phyloP scores from a whole-genome alignment of 2,888 invertebrate genomes.

The Volucella zonaria region DNA sequence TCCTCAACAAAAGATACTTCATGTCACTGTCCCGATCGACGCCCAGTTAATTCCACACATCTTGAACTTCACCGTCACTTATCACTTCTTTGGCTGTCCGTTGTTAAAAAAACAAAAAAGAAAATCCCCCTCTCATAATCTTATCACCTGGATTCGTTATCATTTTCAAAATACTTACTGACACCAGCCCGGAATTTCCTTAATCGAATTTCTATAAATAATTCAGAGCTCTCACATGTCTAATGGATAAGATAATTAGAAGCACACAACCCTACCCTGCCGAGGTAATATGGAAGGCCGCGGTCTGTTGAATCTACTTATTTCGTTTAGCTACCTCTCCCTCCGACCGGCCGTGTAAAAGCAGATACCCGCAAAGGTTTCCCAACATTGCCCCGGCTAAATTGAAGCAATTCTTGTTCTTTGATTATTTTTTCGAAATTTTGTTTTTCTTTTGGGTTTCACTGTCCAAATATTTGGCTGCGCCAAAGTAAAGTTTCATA shows the following conservation, averaged over 20 bases:
- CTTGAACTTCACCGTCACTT: no score
- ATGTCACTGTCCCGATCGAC: no score
- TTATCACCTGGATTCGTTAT: conserved; percentile 12
- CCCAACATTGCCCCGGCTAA: background rate
- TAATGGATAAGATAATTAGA: conserved; percentile 10
- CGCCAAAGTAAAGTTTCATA: conserved; percentile 1
- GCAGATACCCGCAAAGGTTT: background rate
- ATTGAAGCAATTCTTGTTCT: background rate
- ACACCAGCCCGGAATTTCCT: background rate
- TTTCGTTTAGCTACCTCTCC: background rate
- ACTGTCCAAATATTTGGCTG: conserved; percentile 19
- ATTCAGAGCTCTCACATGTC: background rate
- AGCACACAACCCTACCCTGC: background rate
- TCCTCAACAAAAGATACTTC: no score
- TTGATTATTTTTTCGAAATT: no score
- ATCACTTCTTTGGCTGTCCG: no score
- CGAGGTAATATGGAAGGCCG: background rate
- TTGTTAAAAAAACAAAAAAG: no score
- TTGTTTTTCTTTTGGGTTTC: no score
- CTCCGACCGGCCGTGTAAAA: background rate
- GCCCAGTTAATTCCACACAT: no score
- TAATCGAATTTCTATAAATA: conserved; percentile 13
- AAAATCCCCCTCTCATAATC: background rate
- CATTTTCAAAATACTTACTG: background rate
- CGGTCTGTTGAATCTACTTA: background rate